A percentile compares a stretch with the other conserved stretches of the same genome.
Conservation (phyloP, 35 echinoderm and acorn worm species). For the Ophioderma brevispina region DNA sequence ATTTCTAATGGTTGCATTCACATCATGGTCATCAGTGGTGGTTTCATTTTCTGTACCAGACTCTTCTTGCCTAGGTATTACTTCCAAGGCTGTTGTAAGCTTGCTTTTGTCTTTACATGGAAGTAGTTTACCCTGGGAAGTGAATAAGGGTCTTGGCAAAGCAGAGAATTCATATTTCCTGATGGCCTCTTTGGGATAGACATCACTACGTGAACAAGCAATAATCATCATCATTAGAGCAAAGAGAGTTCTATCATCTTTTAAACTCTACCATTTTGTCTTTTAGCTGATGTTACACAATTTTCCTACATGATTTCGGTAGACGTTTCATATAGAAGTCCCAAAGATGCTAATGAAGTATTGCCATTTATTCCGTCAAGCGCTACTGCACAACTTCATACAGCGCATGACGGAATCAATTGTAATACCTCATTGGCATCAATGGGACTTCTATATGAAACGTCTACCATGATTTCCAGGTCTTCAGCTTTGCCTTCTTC, state of each 20-base stretch:
- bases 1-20: not conserved
- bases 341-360: too few relatives aligned
- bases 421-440: too few relatives aligned
- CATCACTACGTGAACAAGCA: not conserved
- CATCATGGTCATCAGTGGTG: not conserved
- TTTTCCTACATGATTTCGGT: too few relatives aligned
- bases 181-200: conserved; percentile 19
- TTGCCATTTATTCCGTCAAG: too few relatives aligned
- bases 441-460: too few relatives aligned
- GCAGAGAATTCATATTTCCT: conserved; percentile 30
- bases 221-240: conserved; percentile 14
- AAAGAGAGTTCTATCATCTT: too few relatives aligned
- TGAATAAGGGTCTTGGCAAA: not conserved
- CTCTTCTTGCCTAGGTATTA: not conserved
- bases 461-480: too few relatives aligned
- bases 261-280: not conserved
- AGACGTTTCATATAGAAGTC: too few relatives aligned
- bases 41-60: not conserved
- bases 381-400: too few relatives aligned
- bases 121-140: not conserved
- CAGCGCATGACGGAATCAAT: too few relatives aligned
- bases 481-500: too few relatives aligned
- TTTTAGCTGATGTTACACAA: not conserved
- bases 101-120: conserved; percentile 9
- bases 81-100: conserved; percentile 5